phyloP scores from a whole-genome alignment of 1,140 invertebrate genomes.

The Psilanteris sp. region DNA sequence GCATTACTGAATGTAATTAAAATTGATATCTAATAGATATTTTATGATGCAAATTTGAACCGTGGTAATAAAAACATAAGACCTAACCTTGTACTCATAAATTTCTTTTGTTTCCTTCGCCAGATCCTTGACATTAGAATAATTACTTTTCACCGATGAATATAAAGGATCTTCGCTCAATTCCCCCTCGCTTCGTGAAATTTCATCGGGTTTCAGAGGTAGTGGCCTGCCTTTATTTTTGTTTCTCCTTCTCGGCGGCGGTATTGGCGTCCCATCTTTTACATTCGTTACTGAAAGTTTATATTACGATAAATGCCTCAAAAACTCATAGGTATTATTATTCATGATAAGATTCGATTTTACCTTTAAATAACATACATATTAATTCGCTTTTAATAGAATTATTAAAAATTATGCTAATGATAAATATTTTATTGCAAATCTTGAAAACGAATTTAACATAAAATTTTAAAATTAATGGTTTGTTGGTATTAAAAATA shows the following conservation, averaged over 20 bases:
- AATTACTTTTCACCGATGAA: slow-evolving; percentile 68
- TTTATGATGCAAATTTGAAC: slow-evolving; percentile 7
- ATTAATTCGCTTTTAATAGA: too few relatives aligned
- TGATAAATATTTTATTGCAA: too few relatives aligned
- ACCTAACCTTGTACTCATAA: slow-evolving; percentile 70
- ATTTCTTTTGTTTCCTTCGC: slow-evolving; percentile 65
- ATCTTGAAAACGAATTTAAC: too few relatives aligned
- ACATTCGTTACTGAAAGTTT: slow-evolving; percentile 67
- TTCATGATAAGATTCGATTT: too few relatives aligned
- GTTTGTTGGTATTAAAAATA: too few relatives aligned
- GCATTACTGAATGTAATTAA: too few relatives aligned
- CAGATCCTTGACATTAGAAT: slow-evolving; percentile 33
- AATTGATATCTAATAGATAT: slow-evolving; percentile 18
- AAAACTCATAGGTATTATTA: too few relatives aligned
- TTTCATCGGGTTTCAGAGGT: slow-evolving; percentile 74
- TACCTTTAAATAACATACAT: too few relatives aligned
- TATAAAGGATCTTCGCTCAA: slow-evolving; percentile 71
- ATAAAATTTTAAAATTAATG: too few relatives aligned
- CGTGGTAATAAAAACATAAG: slow-evolving; percentile 14
- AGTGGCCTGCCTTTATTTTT: slow-evolving; percentile 72
- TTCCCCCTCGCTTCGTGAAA: slow-evolving; percentile 51
- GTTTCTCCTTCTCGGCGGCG: slow-evolving; percentile 73
- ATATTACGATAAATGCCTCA: slow-evolving; percentile 21
- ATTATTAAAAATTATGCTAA: too few relatives aligned
- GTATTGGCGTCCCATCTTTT: slow-evolving; percentile 71